phyloP scores from a whole-genome alignment of 2,888 invertebrate genomes.

The Eurytoma californica region DNA sequence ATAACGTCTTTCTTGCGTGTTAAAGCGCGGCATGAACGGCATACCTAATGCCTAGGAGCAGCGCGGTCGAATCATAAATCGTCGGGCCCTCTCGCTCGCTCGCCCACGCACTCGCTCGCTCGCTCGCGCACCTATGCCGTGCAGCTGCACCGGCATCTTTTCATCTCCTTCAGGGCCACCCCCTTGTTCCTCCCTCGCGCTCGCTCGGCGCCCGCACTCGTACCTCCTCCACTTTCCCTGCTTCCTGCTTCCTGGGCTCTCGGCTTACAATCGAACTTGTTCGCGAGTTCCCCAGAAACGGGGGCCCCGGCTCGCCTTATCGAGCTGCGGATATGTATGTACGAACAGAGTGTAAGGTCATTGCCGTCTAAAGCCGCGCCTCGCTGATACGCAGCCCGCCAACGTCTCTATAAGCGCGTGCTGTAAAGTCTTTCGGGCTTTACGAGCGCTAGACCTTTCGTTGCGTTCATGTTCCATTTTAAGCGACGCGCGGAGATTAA shows the following conservation, averaged over 20 bases:
- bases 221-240: conserved; percentile 39
- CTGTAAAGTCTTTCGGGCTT: neutral
- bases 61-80: conserved; percentile 68
- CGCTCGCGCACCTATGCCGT: conserved; percentile 1
- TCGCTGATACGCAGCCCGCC: neutral
- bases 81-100: conserved; percentile 47
- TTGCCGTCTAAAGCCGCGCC: conserved; percentile 4
- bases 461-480: too few species aligned
- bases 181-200: conserved; percentile 33
- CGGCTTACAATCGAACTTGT: conserved; percentile 42
- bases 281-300: neutral
- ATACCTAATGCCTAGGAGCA: conserved; percentile 64
- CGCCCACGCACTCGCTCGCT: neutral
- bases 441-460: too few species aligned
- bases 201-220: neutral
- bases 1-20: conserved; percentile 69
- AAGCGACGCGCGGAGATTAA: too few species aligned
- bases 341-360: conserved; percentile 8
- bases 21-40: conserved; percentile 67
- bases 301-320: too few species aligned
- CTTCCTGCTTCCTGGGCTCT: conserved; percentile 43
- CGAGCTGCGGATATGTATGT: neutral
- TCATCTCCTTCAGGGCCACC: conserved; percentile 41
- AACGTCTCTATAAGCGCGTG: neutral
- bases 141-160: conserved; percentile 48